phyloP scores from a whole-genome alignment of 2,113 vertebrate genomes.

The Romanogobio albipinnatus region DNA sequence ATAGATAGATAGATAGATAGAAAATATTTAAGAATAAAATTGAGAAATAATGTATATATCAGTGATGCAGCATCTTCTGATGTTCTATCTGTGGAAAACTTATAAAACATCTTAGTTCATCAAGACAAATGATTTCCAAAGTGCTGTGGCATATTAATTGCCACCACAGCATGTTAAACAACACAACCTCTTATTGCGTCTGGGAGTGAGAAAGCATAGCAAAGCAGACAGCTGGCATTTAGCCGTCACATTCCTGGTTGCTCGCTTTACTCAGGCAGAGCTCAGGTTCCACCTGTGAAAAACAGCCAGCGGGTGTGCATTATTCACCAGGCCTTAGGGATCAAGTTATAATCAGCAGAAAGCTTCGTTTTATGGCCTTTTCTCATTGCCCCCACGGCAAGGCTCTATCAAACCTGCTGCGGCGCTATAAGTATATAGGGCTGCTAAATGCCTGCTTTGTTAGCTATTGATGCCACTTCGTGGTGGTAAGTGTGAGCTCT shows the following conservation, averaged over 20 bases:
- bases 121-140: slow-evolving; percentile 49
- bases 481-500: slow-evolving; percentile 4
- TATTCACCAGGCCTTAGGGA: slow-evolving; percentile 82
- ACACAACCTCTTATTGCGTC: slow-evolving; percentile 55
- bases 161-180: slow-evolving; percentile 62
- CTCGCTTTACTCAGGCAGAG: slow-evolving; percentile 77
- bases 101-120: slow-evolving; percentile 3
- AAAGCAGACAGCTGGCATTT: slow-evolving; percentile 65
- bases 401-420: slow-evolving; percentile 27
- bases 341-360: slow-evolving; percentile 78
- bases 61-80: too few relatives aligned
- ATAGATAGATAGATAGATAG: too few relatives aligned
- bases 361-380: slow-evolving; percentile 66
- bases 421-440: slow-evolving; percentile 1
- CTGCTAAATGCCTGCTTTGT: slow-evolving; percentile 27
- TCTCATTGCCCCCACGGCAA: slow-evolving; percentile 27
- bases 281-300: slow-evolving; percentile 83
- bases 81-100: too few relatives aligned
- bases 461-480: not conserved
- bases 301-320: slow-evolving; percentile 79
- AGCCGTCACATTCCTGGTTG: slow-evolving; percentile 61
- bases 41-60: too few relatives aligned
- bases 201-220: slow-evolving; percentile 53
- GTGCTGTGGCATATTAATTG: slow-evolving; percentile 58
- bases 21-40: too few relatives aligned